phyloP scores from a whole-genome alignment of 2,888 invertebrate genomes.

The Drosophila tripunctata region DNA sequence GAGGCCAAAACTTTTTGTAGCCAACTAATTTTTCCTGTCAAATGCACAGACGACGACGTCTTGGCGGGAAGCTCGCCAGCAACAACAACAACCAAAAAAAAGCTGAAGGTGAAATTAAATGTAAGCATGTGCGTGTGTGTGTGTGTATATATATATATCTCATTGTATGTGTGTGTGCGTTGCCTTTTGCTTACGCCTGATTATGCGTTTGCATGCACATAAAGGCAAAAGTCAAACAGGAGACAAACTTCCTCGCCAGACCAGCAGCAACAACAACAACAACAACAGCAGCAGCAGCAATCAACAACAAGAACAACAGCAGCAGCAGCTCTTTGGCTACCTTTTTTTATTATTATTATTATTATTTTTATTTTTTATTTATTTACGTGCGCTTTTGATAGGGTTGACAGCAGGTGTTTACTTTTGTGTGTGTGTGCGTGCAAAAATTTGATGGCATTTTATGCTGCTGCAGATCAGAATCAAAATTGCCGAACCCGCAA shows the following conservation, averaged over 20 bases:
- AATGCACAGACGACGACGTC: slow-evolving; percentile 72
- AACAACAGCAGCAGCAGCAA: slow-evolving; percentile 9
- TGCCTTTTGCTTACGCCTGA: slow-evolving; percentile 69
- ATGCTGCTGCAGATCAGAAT: slow-evolving; percentile 65
- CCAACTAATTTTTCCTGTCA: slow-evolving; percentile 80
- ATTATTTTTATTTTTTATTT: slow-evolving; percentile 68
- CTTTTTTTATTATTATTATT: slow-evolving; percentile 64
- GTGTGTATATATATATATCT: slow-evolving; percentile 11
- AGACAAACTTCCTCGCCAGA: slow-evolving; percentile 65
- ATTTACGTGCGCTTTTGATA: slow-evolving; percentile 72
- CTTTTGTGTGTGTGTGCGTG: slow-evolving; percentile 47
- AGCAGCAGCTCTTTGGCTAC: slow-evolving; percentile 47
- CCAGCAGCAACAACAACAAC: slow-evolving; percentile 34
- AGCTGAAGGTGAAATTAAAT: slow-evolving; percentile 77
- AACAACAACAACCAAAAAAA: slow-evolving; percentile 36
- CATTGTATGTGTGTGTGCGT: slow-evolving; percentile 18
- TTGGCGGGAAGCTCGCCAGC: slow-evolving; percentile 58
- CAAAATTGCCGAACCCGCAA: slow-evolving; percentile 54
- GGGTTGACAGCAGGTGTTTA: slow-evolving; percentile 73
- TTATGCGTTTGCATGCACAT: slow-evolving; percentile 79
- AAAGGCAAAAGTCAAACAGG: slow-evolving; percentile 77
- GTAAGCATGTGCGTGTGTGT: slow-evolving; percentile 72
- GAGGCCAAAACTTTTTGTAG: slow-evolving; percentile 77
- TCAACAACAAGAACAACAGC: slow-evolving; percentile 7
- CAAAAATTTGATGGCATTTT: slow-evolving; percentile 73